phyloP scores from a whole-genome alignment of 2,888 invertebrate species.

The Pterostichus madidus region DNA sequence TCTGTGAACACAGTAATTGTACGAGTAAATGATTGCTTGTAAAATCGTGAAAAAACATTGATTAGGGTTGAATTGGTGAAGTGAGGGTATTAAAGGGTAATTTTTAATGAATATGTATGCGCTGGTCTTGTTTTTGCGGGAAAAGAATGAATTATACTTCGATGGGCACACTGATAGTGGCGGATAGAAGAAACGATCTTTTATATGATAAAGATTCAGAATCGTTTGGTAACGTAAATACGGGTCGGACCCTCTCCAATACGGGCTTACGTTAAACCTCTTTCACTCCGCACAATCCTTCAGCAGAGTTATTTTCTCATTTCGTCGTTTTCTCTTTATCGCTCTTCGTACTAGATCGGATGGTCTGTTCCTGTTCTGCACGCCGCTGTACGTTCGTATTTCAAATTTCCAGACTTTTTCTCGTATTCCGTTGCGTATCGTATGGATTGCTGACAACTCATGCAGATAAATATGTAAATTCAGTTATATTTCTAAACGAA shows the following conservation, averaged over 20 bases:
- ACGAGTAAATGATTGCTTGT: no score
- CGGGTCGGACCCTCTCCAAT: constrained; percentile 67
- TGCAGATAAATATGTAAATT: constrained; percentile 66
- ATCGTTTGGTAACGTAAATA: constrained; percentile 65
- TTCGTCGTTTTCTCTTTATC: constrained; percentile 71
- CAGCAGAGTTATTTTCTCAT: constrained; percentile 71
- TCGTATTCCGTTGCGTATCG: constrained; percentile 45
- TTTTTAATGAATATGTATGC: constrained; percentile 49
- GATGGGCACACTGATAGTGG: constrained; percentile 24
- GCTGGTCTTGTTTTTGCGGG: constrained; percentile 9
- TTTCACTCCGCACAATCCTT: constrained; percentile 71
- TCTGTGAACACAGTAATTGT: no score
- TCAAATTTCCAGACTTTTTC: constrained; percentile 60
- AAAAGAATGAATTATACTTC: constrained; percentile 43
- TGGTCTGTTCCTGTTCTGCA: constrained; percentile 18
- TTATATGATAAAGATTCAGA: constrained; percentile 65
- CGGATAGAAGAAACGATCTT: constrained; percentile 60
- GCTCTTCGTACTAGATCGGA: constrained; percentile 68
- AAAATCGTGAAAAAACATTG: constrained; percentile 1
- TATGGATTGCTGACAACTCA: constrained; percentile 65
- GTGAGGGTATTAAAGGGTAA: background rate
- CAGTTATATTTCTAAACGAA: constrained; percentile 63
- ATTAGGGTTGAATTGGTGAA: background rate
- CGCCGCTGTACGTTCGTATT: constrained; percentile 50
- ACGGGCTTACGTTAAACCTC: constrained; percentile 71